Conservation (phyloP, 2,113 vertebrate genomes). For the Nicator chloris region DNA sequence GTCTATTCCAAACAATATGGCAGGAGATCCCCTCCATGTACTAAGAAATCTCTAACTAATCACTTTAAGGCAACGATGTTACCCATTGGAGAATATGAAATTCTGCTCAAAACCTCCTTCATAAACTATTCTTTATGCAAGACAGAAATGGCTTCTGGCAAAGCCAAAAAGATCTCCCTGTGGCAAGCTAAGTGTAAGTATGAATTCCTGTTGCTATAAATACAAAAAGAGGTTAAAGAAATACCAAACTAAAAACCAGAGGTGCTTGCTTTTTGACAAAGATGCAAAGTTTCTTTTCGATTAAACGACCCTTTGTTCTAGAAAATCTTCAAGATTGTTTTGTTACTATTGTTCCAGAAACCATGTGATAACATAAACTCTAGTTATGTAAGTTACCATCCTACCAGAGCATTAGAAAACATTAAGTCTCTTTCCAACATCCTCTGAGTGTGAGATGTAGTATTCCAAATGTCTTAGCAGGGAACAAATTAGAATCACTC, state of each 20-base stretch:
- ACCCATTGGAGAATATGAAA: neutral
- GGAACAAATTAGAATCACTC: neutral
- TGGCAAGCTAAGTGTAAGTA: neutral
- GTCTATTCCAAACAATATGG: neutral
- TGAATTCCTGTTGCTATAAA: neutral
- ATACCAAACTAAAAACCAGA: neutral
- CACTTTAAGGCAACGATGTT: neutral
- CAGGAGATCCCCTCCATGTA: neutral
- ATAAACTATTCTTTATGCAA: neutral
- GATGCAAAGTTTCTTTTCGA: neutral
- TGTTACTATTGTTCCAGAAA: neutral
- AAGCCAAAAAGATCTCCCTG: neutral
- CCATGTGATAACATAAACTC: neutral
- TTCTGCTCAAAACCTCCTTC: neutral
- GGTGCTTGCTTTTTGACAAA: neutral
- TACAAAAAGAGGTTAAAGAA: neutral
- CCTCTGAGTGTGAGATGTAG: neutral
- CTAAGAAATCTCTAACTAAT: neutral
- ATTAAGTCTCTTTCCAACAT: neutral
- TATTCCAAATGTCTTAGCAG: neutral
- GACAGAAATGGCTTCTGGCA: neutral
- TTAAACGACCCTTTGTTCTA: neutral
- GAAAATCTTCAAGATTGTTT: neutral
- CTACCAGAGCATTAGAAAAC: neutral
- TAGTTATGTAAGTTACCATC: neutral